Conservation (phyloP, 2,797 vertebrate genomes). For the Clamator glandarius region DNA sequence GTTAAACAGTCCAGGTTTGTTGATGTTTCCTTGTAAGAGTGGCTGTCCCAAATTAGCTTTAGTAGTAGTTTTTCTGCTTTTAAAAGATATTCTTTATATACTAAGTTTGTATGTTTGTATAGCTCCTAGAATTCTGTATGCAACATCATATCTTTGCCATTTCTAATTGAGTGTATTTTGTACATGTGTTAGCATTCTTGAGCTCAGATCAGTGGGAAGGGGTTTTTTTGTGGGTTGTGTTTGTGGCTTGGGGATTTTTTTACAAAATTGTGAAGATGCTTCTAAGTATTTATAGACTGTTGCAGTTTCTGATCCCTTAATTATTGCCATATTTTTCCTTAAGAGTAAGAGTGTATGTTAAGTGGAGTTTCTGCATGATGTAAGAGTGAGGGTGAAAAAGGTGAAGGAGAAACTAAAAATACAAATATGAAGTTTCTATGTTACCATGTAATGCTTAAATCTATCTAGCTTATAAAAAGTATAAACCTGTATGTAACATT, state of each 20-base stretch:
- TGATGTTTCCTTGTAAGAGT: too few relatives aligned
- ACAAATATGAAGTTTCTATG: accelerated
- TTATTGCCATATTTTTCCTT: not conserved
- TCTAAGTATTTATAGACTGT: not conserved
- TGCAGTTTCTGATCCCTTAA: not conserved
- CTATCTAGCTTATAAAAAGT: not conserved
- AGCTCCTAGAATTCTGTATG: not conserved
- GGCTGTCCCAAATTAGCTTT: not conserved
- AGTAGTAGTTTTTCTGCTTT: not conserved
- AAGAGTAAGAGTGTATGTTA: not conserved
- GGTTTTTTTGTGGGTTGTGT: not conserved
- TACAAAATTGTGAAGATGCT: not conserved
- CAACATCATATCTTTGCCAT: not conserved
- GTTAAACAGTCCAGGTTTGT: too few relatives aligned
- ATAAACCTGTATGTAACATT: not conserved
- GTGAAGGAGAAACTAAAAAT: not conserved
- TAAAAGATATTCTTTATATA: not conserved
- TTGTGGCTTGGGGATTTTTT: accelerated
- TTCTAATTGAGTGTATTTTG: not conserved
- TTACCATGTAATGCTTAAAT: not conserved
- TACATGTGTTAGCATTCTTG: not conserved
- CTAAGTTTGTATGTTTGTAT: not conserved
- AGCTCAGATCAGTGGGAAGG: not conserved
- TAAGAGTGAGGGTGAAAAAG: not conserved
- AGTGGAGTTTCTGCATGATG: not conserved